Evolutionary conservation across 2,797 vertebrate species (phyloP), one percentile per base, ranked within the genome.

Genomic region (Myiothlypis coronata): DNA sequence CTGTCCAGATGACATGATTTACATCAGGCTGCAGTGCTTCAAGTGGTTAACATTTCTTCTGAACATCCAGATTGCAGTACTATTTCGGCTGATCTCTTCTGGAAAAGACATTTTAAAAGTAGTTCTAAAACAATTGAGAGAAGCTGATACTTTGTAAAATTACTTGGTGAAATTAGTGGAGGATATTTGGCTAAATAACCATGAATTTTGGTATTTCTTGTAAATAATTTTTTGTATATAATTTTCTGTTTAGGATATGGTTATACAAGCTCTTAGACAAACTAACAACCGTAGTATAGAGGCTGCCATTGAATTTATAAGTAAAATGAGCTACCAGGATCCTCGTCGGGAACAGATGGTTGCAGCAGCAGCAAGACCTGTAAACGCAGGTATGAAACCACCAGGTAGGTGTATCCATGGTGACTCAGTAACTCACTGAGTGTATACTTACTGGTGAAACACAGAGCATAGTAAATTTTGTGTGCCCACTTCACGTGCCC

Each of bases 281-380:
- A 98, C 98, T 65, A 98, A 98, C 97, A 98, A 97, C 96, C 99
- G 98, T 83, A 98, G 98, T 83, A 97, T 98, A 97, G 98, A 98
- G 95, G 98, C 98, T 60, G 98, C 99, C 46, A 98, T 99, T n/a
- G 99, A 99, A 94, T 99, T 98, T 97, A 99, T 99, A 97, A 98
- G 98, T 96, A 99, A 99, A 97, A 98, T 99, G 98, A 99, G 98
- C 97, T 99, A 99, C 96, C 99, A 99, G 91, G 99, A 99, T 94
- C 88, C 98, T 19, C 98, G 98, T 83, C 98, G 99, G 92, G 99
- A 99, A 23, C 99, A 99, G 96, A 99, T 98, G 98, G 97, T 97
- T 70, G 97, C 97, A 71, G 96, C 97, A 88, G 97, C 98, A 87
- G 97, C 98, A 78, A 99, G 99, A 74, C 98, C 99, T 71, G 76